Conservation (phyloP, 92 coral and sea anemone genomes). For the Chrysogorgia sp. region DNA sequence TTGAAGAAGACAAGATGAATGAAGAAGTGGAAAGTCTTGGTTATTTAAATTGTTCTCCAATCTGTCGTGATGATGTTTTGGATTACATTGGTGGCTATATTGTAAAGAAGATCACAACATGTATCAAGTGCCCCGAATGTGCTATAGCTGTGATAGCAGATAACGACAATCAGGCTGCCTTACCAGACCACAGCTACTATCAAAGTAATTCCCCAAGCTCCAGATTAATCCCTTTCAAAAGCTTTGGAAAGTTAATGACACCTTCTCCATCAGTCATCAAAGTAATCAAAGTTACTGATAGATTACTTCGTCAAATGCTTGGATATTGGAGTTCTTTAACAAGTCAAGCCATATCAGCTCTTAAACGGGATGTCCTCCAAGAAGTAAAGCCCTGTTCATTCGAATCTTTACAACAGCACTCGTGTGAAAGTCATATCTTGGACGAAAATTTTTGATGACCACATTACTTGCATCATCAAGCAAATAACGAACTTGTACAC, state of each 20-base stretch:
- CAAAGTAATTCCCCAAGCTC: not conserved
- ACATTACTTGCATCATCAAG: not conserved
- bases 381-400: constrained; percentile 4
- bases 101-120: no score
- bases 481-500: no score
- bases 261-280: not conserved
- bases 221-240: constrained; percentile 20
- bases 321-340: no score
- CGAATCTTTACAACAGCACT: not conserved
- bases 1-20: constrained; percentile 11
- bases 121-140: no score
- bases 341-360: no score
- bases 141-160: not conserved
- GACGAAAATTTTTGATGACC: constrained; percentile 3
- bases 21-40: not conserved
- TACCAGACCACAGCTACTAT: no score
- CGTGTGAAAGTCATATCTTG: not conserved
- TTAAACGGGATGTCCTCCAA: constrained; percentile 7
- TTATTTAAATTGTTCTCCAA: no score
- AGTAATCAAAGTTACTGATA: no score
- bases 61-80: constrained; percentile 11
- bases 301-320: no score
- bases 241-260: not conserved
- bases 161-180: not conserved
- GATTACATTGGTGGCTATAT: constrained; percentile 20